Evolutionary conservation across 2,113 vertebrate genomes (phyloP).

Genomic region (Sturnus vulgaris): DNA sequence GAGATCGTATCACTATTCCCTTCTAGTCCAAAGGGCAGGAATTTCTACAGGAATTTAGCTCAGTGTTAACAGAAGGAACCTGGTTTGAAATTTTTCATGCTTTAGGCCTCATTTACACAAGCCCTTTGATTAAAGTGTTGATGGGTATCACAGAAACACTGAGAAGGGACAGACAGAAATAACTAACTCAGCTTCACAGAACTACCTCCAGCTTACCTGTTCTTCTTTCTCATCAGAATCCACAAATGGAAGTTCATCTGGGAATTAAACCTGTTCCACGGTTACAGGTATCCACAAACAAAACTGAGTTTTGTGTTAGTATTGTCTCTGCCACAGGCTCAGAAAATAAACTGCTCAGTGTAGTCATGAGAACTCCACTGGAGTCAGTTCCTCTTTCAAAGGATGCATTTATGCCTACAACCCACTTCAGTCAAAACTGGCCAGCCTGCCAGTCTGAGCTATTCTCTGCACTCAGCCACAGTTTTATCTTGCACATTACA

Average conservation of each 20-base stretch:
- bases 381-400: not conserved
- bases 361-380: not conserved
- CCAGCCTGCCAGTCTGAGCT: not conserved
- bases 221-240: not conserved
- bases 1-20: not conserved
- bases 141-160: not conserved
- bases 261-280: not conserved
- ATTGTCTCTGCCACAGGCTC: not conserved
- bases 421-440: accelerated
- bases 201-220: not conserved
- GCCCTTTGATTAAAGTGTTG: not conserved
- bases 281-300: not conserved
- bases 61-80: not conserved
- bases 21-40: not conserved
- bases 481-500: not conserved
- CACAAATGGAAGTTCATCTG: not conserved
- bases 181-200: not conserved
- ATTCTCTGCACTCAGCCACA: not conserved
- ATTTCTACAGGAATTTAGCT: not conserved
- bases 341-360: not conserved
- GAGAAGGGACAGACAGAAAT: not conserved
- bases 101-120: not conserved
- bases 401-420: not conserved
- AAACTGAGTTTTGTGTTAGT: not conserved
- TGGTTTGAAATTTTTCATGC: not conserved